These are phyloP conservation scores for roundworm (Caenorhabditis elegans) DNA, from an alignment of 1,140 invertebrate genomes.

Conservation along the genomic window WBcel235 BX284605.5:11906001-11906500, in stretches of 20 bases:
- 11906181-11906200: constrained; percentile 78
- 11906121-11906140: constrained; percentile 80
- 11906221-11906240: constrained; percentile 76
- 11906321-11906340: constrained; percentile 68
- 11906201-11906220: constrained; percentile 73
- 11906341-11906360: constrained; percentile 67
- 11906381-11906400: constrained; percentile 36
- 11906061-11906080: constrained; percentile 82
- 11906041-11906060: constrained; percentile 82
- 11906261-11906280: constrained; percentile 86
- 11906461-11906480: constrained; percentile 95
- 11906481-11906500: constrained; percentile 87
- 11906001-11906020: constrained; percentile 78
- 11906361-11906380: constrained; percentile 40
- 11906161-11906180: constrained; percentile 75
- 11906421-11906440: constrained; percentile 71
- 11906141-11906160: constrained; percentile 78
- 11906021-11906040: constrained; percentile 83
- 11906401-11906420: constrained; percentile 21
- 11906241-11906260: constrained; percentile 85
- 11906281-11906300: constrained; percentile 81
- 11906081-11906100: constrained; percentile 72
- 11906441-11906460: constrained; percentile 80
- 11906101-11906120: constrained; percentile 72
- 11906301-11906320: constrained; percentile 71